Evolutionary conservation across 2,797 vertebrate genomes (phyloP), one percentile per base, ranked within the genome.

Genomic region (Sebastes matsubarae): DNA sequence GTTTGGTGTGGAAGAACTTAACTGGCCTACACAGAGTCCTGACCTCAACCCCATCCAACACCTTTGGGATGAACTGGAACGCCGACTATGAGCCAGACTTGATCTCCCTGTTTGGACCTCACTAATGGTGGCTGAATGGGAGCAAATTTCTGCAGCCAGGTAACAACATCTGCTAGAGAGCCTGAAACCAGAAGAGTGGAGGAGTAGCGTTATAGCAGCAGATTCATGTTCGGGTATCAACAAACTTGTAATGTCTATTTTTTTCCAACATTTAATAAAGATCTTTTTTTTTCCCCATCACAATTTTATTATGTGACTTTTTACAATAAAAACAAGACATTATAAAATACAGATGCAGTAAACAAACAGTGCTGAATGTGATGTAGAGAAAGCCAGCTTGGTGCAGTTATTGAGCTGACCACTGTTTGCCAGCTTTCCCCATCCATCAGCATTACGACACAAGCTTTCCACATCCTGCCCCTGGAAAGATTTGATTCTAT

Each of bases 321-420:
- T 67, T 92, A 95, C 91, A 95, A 85, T 94, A 94, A 93, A 94
- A 93, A 90, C 77, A 87, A 76, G 66, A 87, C 63, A 86, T 87
- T 86, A 89, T 77, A 90, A 92, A 97, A 96, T 94, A 97, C 93
- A 96, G 95, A 95, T 95, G 95, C 95, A 95, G 93, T 96, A 97
- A 95, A 97, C 96, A 95, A 96, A 95, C 95, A 95, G 95, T 96
- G 96, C 95, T 97, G 96, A 96, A 96, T 95, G 94, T 92, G 86
- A 95, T 95, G 94, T 85, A 89, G 90, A 87, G 77, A 92, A 82
- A 84, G 82, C 89, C 90, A 76, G 60, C 72, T 74, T 52, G 76
- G 78, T 67, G 50, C 70, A 61, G 14, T 61, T 72, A 78, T 16
- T 42, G 16, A 27, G 60, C 42, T 20, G 71, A 68, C 55, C 46